Evolutionary conservation across 30 jellyfish, hydroid and myxozoan genomes (phyloP).

Genomic region (Chironex yamaguchii): DNA sequence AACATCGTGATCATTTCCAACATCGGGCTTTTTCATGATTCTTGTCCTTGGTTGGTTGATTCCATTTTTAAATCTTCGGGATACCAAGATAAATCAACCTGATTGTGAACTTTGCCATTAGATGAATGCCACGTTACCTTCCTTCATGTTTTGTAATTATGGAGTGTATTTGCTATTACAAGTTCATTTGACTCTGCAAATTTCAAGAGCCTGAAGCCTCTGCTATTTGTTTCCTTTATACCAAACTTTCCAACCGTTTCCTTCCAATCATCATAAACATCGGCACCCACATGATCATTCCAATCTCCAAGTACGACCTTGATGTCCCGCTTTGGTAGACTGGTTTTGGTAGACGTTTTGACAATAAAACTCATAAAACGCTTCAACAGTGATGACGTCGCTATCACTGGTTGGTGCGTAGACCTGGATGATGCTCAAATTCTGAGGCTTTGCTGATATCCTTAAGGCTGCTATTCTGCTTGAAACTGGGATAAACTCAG

Average conservation of each 20-base stretch:
- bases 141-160: slow-evolving; percentile 15
- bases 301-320: neutral
- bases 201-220: neutral
- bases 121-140: slow-evolving; percentile 48
- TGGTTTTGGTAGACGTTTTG: neutral
- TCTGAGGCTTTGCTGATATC: neutral
- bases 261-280: neutral
- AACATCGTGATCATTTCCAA: slow-evolving; percentile 57
- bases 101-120: slow-evolving; percentile 27
- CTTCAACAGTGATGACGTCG: neutral
- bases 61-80: slow-evolving; percentile 15
- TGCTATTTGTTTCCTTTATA: neutral
- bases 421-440: neutral
- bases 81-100: slow-evolving; percentile 52
- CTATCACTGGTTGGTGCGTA: neutral
- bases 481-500: neutral
- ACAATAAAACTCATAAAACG: neutral
- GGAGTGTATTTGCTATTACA: neutral
- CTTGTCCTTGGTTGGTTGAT: slow-evolving; percentile 46
- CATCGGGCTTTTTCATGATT: slow-evolving; percentile 24
- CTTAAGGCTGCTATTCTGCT: neutral
- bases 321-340: neutral
- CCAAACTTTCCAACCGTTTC: neutral
- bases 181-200: neutral
- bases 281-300: neutral